Conservation (phyloP, 2,113 vertebrate genomes). For the Sigmodon hispidus region DNA sequence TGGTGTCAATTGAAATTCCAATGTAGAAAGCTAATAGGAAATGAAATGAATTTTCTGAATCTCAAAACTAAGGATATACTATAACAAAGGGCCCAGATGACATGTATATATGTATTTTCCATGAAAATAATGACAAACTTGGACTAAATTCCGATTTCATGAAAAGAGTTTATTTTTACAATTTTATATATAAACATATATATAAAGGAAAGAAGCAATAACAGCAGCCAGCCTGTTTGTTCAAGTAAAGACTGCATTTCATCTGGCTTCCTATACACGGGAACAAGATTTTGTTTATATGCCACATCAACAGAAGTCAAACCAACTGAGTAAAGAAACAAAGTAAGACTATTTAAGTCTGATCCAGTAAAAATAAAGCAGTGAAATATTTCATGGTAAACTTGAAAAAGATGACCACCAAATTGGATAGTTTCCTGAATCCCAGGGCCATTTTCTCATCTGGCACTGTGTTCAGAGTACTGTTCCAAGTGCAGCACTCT, state of each 20-base stretch:
- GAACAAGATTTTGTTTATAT: conserved; percentile 21
- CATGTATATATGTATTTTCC: conserved; percentile 3
- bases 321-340: conserved; percentile 36
- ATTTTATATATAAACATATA: not conserved
- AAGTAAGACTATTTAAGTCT: conserved; percentile 54
- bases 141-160: not conserved
- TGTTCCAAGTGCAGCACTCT: conserved; percentile 57
- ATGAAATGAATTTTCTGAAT: conserved; percentile 29
- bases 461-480: conserved; percentile 39
- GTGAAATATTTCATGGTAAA: conserved; percentile 54
- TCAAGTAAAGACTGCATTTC: conserved; percentile 28
- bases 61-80: not conserved
- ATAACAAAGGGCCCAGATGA: not conserved
- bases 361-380: conserved; percentile 61
- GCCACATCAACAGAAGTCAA: conserved; percentile 25
- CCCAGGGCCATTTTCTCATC: conserved; percentile 28
- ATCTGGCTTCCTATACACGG: conserved; percentile 14
- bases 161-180: not conserved
- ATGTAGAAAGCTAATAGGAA: not conserved
- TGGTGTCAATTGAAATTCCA: conserved; percentile 12
- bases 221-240: not conserved
- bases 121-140: conserved; percentile 1
- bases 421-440: conserved; percentile 56
- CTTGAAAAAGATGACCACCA: conserved; percentile 64
- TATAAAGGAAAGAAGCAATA: not conserved